Base-by-base conservation (phyloP, 37 sponge, comb jelly and placozoan genomes). In the Cladorhizidae sp. region DNA sequence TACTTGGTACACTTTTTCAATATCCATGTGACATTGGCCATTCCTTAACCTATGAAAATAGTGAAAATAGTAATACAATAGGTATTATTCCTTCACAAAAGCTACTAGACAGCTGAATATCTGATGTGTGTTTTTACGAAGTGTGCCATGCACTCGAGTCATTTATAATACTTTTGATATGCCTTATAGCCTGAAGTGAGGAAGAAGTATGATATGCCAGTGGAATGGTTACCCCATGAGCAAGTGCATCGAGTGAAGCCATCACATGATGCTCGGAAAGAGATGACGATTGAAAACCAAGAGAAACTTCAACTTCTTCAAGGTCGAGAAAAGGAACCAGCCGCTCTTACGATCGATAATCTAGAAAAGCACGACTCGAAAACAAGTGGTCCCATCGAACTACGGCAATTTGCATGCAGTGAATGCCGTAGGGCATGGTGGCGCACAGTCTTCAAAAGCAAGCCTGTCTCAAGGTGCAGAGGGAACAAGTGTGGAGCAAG, bases 401-500 rank as follows among this genome's bases (percentile, higher is more conserved):
- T 71, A 3, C 71, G 71, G 1, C 71, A 71, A 39, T 71, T 71
- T 71, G 71, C 45, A 23, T 71, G 71, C 37, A 2, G 21, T 23
- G 45, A 43, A 20, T 71, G 71, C 8, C 21, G 41, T 3, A 12
- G 37, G 20, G 11, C 42, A 6, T 71, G 71, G 71, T 71, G 71
- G 71, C 42, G 71, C 6, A 40, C n/a, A 36, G 71, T 71, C 37
- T 36, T 71, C 2, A 71, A 39, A 42, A 26, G 49, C 71, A 71
- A 71, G 26, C 43, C 71, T 25, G 71, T 71, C 15, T 71, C 71
- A 40, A 18, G 71, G 22, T 71, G 71, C 43, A 65, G 36, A 7
- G 35, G 67, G 31, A 2, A 18, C 9, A 67, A 42, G 71, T 71
- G 71, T 71, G 45, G 45, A 71, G 37, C 33, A 12, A 32, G 3